Base-by-base conservation (phyloP, 2,888 invertebrate species). In the Luffia ferchaultella region DNA sequence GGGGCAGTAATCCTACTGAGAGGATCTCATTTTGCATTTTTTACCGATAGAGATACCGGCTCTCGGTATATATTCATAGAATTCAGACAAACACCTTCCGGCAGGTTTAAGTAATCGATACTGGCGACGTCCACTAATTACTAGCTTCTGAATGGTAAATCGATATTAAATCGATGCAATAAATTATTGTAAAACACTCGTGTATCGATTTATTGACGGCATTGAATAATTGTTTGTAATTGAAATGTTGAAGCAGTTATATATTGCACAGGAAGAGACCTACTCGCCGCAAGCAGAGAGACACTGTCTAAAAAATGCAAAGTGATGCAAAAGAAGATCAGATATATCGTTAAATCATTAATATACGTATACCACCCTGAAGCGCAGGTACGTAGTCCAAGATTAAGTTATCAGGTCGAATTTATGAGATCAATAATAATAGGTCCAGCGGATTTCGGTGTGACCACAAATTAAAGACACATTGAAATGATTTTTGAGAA, bases 391-490 rank as follows among this genome's bases (percentile, higher is more conserved):
- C 51, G 56, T 53, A 20, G 51, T 16, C 20, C 50, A 53, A 67
- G 66, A 73, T 73, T 72, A 73, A 70, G 71, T 68, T 70, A 71
- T 72, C 67, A 70, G 65, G 60, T 63, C 55, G 59, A 63, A 71
- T 71, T 73, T 70, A 72, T 68, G 61, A 57, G 57, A 54, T 61
- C 67, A 68, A 70, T 73, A 70, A 71, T 57, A 55, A 55, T 58
- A 67, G 62, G 68, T 69, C 69, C 66, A 59, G 60, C 42, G 43
- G 18, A 18, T 16, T 43, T 20, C 44, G 19, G 16, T 18, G 43
- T 42, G 43, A 30, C 30, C 30, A 30, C 30, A 30, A 3, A 12
- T 30, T 7, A 30, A 12, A 30, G 30, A 30, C 30, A 30, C 3
- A 7, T 12, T 30, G n/a, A n/a, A n/a, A n/a, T n/a, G n/a, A n/a